A percentile compares a stretch with the other conserved stretches of the same genome.
phyloP scores from a whole-genome alignment of 2,113 vertebrate genomes.

The Tyrannus savana region DNA sequence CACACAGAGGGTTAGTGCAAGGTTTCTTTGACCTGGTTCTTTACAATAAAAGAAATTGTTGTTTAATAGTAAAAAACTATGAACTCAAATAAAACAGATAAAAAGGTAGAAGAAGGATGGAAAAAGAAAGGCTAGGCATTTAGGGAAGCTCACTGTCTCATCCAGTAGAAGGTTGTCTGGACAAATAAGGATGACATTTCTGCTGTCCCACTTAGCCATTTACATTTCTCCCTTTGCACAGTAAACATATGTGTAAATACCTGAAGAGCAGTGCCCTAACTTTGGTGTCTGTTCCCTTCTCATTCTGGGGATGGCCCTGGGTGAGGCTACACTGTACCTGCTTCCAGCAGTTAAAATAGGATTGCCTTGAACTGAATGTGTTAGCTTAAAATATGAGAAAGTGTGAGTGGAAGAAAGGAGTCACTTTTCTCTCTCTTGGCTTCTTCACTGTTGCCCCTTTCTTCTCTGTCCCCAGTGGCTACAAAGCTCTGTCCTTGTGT shows the following conservation, averaged over 20 bases:
- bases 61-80: slow-evolving; percentile 43
- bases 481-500: not conserved
- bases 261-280: not conserved
- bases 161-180: not conserved
- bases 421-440: not conserved
- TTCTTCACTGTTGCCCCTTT: not conserved
- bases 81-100: slow-evolving; percentile 8
- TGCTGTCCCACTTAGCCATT: not conserved
- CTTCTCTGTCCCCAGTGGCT: not conserved
- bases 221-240: not conserved
- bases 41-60: slow-evolving; percentile 17
- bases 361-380: not conserved
- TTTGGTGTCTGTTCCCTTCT: not conserved
- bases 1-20: slow-evolving; percentile 25
- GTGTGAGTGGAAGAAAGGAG: not conserved
- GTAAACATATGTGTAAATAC: not conserved
- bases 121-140: not conserved
- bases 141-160: not conserved
- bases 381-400: not conserved
- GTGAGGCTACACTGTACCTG: not conserved
- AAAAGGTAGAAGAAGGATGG: not conserved
- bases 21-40: slow-evolving; percentile 38
- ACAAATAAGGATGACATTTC: not conserved
- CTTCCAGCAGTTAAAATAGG: not conserved
- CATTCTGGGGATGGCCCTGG: fast-evolving